phyloP scores from a whole-genome alignment of 2,888 invertebrate species.

The Dicranocentrus wangi region DNA sequence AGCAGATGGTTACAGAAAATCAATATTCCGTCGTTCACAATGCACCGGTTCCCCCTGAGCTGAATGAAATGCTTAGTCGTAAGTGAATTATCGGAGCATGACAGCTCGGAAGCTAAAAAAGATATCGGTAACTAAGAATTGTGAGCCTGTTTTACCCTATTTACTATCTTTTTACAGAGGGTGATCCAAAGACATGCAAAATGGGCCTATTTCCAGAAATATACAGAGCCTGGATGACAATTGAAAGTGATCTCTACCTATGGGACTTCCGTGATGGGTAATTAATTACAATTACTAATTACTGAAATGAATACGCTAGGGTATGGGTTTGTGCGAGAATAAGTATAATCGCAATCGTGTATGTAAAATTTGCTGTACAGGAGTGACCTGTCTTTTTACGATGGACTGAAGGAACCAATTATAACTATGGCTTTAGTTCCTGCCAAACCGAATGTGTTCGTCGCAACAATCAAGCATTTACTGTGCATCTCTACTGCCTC shows the following conservation, averaged over 20 bases:
- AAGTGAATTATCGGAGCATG: too few relatives aligned
- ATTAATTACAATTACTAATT: background rate
- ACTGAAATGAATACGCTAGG: background rate
- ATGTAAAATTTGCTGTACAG: conserved; percentile 75
- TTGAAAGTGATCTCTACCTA: conserved; percentile 97
- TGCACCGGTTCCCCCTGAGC: conserved; percentile 92
- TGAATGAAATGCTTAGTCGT: conserved; percentile 96
- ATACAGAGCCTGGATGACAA: conserved; percentile 95
- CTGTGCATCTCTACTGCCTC: conserved; percentile 94
- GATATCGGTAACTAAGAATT: too few relatives aligned
- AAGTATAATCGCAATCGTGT: background rate
- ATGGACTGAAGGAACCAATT: conserved; percentile 95
- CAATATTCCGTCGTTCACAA: conserved; percentile 87
- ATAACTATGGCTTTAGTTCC: conserved; percentile 90
- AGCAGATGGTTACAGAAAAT: conserved; percentile 82
- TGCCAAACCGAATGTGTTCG: conserved; percentile 92
- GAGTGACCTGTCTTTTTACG: conserved; percentile 95
- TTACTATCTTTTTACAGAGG: conserved; percentile 41
- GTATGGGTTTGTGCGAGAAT: too few relatives aligned
- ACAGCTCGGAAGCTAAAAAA: too few relatives aligned
- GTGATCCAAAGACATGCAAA: conserved; percentile 60
- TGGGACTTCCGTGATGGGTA: conserved; percentile 96
- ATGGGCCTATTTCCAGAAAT: conserved; percentile 99
- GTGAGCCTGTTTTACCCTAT: background rate
- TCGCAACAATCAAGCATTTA: conserved; percentile 91